Percentiles rank a stretch among this genome's conserved stretches.
phyloP scores from a whole-genome alignment of 2,888 invertebrate species.

The Drosophila subquinaria region DNA sequence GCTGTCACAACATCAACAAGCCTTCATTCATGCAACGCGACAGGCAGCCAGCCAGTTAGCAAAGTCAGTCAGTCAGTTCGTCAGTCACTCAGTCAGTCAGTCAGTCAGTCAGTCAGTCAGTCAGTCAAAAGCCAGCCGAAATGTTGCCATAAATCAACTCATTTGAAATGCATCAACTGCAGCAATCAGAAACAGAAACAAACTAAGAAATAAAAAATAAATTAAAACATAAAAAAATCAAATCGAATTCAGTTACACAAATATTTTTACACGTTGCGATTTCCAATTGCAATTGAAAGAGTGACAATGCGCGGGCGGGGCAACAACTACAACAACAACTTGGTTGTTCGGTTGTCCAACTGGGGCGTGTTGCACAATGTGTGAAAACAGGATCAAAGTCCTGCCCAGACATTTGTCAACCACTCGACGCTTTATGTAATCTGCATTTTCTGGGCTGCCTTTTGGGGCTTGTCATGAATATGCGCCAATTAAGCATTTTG shows the following conservation, averaged over 20 bases:
- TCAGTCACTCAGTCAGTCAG: conserved; percentile 35
- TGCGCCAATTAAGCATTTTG: conserved; percentile 79
- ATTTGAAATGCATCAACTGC: conserved; percentile 82
- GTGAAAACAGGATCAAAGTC: conserved; percentile 78
- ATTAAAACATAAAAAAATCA: conserved; percentile 46
- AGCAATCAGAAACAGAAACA: conserved; percentile 80
- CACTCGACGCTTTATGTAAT: conserved; percentile 72
- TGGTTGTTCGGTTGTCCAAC: conserved; percentile 9
- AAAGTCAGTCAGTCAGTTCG: conserved; percentile 45
- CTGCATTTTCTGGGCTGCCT: conserved; percentile 47
- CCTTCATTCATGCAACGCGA: conserved; percentile 76
- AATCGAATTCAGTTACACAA: conserved; percentile 76
- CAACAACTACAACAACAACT: conserved; percentile 42
- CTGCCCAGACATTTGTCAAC: conserved; percentile 76
- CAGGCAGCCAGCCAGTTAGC: conserved; percentile 51
- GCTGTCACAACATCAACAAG: conserved; percentile 80
- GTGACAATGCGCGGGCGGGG: conserved; percentile 76
- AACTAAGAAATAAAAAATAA: conserved; percentile 58
- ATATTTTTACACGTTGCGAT: conserved; percentile 78
- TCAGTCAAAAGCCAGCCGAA: conserved; percentile 71
- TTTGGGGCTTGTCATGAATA: conserved; percentile 62
- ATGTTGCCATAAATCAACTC: conserved; percentile 80
- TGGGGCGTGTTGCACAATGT: conserved; percentile 74
- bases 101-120: conserved; percentile 50
- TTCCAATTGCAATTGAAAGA: conserved; percentile 66